Percentiles rank a stretch among this genome's conserved stretches.
Conservation (phyloP, 2,888 invertebrate genomes). For the Philereme transversata region DNA sequence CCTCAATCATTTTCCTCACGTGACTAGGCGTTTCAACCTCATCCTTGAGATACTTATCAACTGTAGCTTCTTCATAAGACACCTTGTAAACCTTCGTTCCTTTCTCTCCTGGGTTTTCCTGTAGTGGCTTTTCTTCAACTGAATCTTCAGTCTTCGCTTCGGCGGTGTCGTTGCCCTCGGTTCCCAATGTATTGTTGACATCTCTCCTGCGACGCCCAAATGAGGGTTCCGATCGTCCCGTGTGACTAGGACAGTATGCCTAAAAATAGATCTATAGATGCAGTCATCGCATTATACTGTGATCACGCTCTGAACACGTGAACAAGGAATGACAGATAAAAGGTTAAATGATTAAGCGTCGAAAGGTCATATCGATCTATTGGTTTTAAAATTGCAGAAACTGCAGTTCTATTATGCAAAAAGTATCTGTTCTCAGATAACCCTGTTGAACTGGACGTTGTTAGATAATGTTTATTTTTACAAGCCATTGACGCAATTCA, state of each 20-base stretch:
- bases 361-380: slow-evolving; percentile 14
- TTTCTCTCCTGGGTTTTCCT: slow-evolving; percentile 30
- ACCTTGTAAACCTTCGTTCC: slow-evolving; percentile 64
- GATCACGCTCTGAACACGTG: slow-evolving; percentile 41
- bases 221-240: slow-evolving; percentile 93
- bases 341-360: slow-evolving; percentile 19
- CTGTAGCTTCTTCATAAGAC: slow-evolving; percentile 68
- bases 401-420: slow-evolving; percentile 39
- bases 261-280: slow-evolving; percentile 47
- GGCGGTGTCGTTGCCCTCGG: slow-evolving; percentile 64
- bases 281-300: slow-evolving; percentile 1
- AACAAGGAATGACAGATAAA: slow-evolving; percentile 24
- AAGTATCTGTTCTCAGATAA: slow-evolving; percentile 48
- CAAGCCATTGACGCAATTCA: slow-evolving; percentile 56
- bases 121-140: slow-evolving; percentile 40
- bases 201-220: slow-evolving; percentile 89
- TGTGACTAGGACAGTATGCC: slow-evolving; percentile 92
- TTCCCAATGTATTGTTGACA: slow-evolving; percentile 65
- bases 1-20: slow-evolving; percentile 95
- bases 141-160: slow-evolving; percentile 50
- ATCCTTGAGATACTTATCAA: slow-evolving; percentile 77
- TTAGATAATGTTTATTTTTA: slow-evolving; percentile 51
- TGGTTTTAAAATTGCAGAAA: slow-evolving; percentile 47
- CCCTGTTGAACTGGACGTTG: slow-evolving; percentile 46
- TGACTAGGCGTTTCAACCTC: slow-evolving; percentile 88